Evolutionary conservation across 1,140 invertebrate genomes (phyloP), one percentile per base, ranked within the genome.

Genomic region (Zaprionus nigranus): DNA sequence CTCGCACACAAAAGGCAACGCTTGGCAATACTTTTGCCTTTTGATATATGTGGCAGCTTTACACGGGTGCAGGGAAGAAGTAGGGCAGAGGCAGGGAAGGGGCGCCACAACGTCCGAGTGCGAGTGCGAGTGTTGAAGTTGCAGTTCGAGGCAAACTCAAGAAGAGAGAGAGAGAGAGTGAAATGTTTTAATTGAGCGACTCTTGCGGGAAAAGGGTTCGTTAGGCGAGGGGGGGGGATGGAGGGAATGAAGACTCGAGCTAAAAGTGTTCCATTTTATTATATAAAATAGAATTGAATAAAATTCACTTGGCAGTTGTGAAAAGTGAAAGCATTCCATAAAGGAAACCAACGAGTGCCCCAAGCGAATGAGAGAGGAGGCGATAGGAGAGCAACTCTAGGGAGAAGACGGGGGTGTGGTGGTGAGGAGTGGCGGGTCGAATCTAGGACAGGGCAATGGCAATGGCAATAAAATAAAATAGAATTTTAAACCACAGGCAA

Each of bases 401-500:
- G 51, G 3, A 34, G 15, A 56, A 26, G 51, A 34, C 1, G 40
- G 22, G 24, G 22, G 30, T 5, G 22, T 24, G 17, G 36, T 17
- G 12, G 24, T 17, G 0, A 0, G 6, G 3, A n/a, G 26, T n/a
- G 4, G 38, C 20, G 15, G 12, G 24, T 34, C 30, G 38, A 20
- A 22, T 43, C 30, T 20, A 13, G 20, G 28, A 13, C 59, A 43
- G 59, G 22, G 22, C 9, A 62, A 30, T 61, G 57, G 66, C 36
- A 72, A 72, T 62, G 69, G 68, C 78, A 84, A 86, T 84, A 86
- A 90, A 90, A 90, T 90, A 76, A 90, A 90, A 90, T 90, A 77
- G 78, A 82, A 90, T 85, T 85, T 82, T 69, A 70, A 90, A 85
- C 85, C 86, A 79, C 85, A 90, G 72, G 86, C 72, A 85, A 90